Percentiles rank a stretch among this genome's conserved stretches.
These are phyloP conservation scores for Selenia dentaria DNA, from an alignment of 2,888 invertebrate genomes.

Conservation along the genomic window DNA sequence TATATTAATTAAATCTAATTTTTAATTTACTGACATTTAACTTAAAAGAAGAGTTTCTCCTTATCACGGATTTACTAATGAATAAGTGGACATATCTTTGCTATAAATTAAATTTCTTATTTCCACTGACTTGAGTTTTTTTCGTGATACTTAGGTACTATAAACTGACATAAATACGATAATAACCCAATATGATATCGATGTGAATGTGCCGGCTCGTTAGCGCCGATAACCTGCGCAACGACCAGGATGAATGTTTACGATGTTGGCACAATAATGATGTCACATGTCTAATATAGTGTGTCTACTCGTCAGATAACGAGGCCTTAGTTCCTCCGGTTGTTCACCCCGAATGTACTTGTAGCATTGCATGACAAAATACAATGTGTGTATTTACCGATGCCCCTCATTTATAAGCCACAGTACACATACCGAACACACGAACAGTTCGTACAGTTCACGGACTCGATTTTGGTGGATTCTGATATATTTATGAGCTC, in stretches of 20 bases:
- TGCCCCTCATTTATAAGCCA: conserved; percentile 65
- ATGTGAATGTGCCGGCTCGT: conserved; percentile 26
- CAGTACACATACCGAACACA: conserved; percentile 50
- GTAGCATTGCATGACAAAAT: conserved; percentile 61
- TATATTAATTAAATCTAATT: no score
- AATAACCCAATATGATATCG: conserved; percentile 23
- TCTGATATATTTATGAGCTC: conserved; percentile 56
- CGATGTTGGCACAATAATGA: conserved; percentile 66
- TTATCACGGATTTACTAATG: no score
- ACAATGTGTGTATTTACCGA: conserved; percentile 56
- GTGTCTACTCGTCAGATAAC: conserved; percentile 70
- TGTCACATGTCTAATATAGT: conserved; percentile 74
- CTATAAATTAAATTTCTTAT: no score
- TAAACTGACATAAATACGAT: no score
- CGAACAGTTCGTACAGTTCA: conserved; percentile 49
- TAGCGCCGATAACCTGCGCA: conserved; percentile 50
- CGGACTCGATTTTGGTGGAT: conserved; percentile 49
- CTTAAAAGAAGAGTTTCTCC: no score
- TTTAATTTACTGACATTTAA: no score
- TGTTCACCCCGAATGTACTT: conserved; percentile 66
- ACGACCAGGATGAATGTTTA: conserved; percentile 50
- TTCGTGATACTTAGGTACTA: no score
- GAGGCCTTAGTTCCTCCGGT: conserved; percentile 55
- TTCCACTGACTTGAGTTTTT: no score
- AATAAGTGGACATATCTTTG: no score